A percentile compares a stretch with the other conserved stretches of the same genome.
Conservation (phyloP, 2,113 vertebrate genomes). For the Electrona antarctica region DNA sequence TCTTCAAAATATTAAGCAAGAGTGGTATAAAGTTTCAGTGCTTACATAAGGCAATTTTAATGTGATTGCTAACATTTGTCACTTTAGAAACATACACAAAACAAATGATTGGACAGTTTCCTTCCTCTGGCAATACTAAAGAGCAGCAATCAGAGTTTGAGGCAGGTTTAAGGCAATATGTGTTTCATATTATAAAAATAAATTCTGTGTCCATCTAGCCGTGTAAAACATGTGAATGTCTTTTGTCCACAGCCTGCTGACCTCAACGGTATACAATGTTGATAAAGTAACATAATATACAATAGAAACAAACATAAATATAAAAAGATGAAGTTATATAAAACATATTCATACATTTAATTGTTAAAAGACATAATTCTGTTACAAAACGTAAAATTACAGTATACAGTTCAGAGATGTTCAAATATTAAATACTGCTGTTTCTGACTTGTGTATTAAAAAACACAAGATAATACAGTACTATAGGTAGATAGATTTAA, state of each 20-base stretch:
- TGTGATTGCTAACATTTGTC: background rate
- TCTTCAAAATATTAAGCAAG: too few species aligned
- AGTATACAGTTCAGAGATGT: background rate
- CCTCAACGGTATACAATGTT: background rate
- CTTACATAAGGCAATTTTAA: slow-evolving; percentile 19
- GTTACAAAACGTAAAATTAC: background rate
- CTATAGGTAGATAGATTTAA: slow-evolving; percentile 14
- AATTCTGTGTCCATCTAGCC: background rate
- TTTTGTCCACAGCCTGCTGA: background rate
- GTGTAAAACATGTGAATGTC: background rate
- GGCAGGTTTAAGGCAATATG: background rate
- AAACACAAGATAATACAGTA: slow-evolving; percentile 22
- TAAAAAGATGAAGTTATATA: background rate
- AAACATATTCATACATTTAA: slow-evolving; percentile 4
- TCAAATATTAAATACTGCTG: too few species aligned
- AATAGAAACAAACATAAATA: background rate
- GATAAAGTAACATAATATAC: background rate
- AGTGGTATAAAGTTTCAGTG: slow-evolving; percentile 40
- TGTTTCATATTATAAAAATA: background rate
- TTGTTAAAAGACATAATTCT: background rate
- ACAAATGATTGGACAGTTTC: background rate
- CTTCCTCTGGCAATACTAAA: background rate
- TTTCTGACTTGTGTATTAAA: background rate
- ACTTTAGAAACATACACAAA: background rate
- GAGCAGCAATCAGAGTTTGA: background rate